These are phyloP conservation scores for Clarias magur DNA, from an alignment of 2,113 vertebrate species.

Conservation along the genomic window DNA sequence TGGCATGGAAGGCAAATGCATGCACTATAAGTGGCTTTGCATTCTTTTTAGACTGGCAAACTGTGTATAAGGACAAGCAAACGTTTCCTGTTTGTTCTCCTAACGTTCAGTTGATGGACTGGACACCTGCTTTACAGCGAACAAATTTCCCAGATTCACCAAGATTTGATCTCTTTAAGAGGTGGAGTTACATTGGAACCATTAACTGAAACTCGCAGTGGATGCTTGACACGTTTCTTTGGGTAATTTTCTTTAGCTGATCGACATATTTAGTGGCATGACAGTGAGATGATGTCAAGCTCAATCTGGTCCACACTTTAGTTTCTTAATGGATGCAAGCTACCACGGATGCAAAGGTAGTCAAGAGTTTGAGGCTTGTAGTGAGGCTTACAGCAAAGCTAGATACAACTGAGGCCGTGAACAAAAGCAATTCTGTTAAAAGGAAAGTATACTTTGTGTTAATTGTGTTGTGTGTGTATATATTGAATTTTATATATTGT, in stretches of 20 bases:
- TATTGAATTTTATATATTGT: neutral
- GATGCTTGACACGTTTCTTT: constrained; percentile 54
- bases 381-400: neutral
- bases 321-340: constrained; percentile 82
- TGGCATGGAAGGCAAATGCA: constrained; percentile 6
- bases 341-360: constrained; percentile 96
- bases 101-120: constrained; percentile 49
- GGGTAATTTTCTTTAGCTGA: constrained; percentile 48
- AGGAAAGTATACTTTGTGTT: constrained; percentile 39
- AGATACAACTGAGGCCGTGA: constrained; percentile 23
- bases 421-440: constrained; percentile 46
- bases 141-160: constrained; percentile 68
- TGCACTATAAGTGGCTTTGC: neutral
- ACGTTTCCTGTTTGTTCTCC: constrained; percentile 22
- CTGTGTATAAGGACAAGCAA: constrained; percentile 9
- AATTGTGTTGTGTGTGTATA: constrained; percentile 4
- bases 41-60: constrained; percentile 45
- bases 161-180: constrained; percentile 66
- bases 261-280: constrained; percentile 58
- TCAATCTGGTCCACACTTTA: constrained; percentile 88
- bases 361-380: neutral
- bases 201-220: constrained; percentile 50
- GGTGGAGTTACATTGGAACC: constrained; percentile 42
- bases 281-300: constrained; percentile 78
- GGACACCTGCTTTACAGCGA: constrained; percentile 59